Base-by-base conservation (phyloP, 2,113 vertebrate species). In the Phodopus roborovskii region DNA sequence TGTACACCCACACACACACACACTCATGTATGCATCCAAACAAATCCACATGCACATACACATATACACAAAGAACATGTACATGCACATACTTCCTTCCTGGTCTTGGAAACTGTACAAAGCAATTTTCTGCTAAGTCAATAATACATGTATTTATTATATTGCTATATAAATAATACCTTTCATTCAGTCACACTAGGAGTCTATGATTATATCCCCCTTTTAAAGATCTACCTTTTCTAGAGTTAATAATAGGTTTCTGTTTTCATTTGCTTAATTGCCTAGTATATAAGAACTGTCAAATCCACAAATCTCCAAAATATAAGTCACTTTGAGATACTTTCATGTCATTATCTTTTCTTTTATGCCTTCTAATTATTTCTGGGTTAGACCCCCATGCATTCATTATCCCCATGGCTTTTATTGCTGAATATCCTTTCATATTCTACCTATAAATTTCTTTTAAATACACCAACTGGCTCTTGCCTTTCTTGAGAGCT, bases 201-300 rank as follows among this genome's bases (percentile, higher is more conserved):
- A 22, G 8, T 74, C 36, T 87, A 60, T 45, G 58, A 73, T 85
- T 85, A 85, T 74, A 45, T 64, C 11, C 66, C 7, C n/a, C 81
- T 48, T 45, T 85, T 79, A 78, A 17, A 90, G 71, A 39, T 45
- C 56, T 30, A 64, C 39, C 70, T 71, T 92, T 20, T 88, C 16
- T 60, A 56, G 36, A 33, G 9, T 84, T 92, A 79, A 58, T 75
- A 77, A 70, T 77, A 71, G 53, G n/a, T 13, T n/a, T 33, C 13
- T 68, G 60, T 88, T 62, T 77, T 39, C 15, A 58, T 87, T 88
- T 96, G 42, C 9, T 82, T 82, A 75, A 58, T 87, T 95, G 30
- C n/a, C 36, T 71, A 62, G 16, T 70, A 70, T 36, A 24, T 53
- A 24, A 7, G 13, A 82, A 62, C 24, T 22, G 42, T n/a, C 3